Conservation (phyloP, 2,888 invertebrate genomes). For the Thyatira batis region DNA sequence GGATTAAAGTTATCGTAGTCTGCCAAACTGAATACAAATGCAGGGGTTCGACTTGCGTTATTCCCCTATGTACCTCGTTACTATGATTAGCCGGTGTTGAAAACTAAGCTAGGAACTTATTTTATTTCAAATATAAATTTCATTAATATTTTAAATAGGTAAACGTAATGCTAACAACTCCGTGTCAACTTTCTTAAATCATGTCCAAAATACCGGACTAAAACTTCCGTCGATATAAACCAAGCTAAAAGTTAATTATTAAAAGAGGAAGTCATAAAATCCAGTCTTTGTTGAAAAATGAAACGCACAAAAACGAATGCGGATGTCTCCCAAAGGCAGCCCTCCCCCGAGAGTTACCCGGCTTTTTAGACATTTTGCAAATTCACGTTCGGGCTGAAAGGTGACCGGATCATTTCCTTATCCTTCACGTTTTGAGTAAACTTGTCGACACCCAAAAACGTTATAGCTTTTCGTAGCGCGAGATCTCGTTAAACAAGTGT, state of each 20-base stretch:
- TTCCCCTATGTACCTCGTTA: slow-evolving; percentile 49
- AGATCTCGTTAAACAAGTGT: slow-evolving; percentile 57
- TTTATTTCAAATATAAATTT: neutral
- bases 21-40: slow-evolving; percentile 81
- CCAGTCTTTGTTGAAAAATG: slow-evolving; percentile 61
- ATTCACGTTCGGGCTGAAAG: slow-evolving; percentile 54
- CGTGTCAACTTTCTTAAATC: neutral
- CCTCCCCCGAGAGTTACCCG: slow-evolving; percentile 45
- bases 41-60: slow-evolving; percentile 48
- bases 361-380: slow-evolving; percentile 58
- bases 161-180: neutral
- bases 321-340: slow-evolving; percentile 51
- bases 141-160: neutral
- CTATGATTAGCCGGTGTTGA: slow-evolving; percentile 45
- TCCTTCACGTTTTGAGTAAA: slow-evolving; percentile 41
- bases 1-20: slow-evolving; percentile 80
- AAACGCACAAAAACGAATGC: slow-evolving; percentile 64
- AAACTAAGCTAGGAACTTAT: neutral
- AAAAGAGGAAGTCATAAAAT: slow-evolving; percentile 66
- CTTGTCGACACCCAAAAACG: slow-evolving; percentile 29
- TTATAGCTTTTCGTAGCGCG: slow-evolving; percentile 44
- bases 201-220: slow-evolving; percentile 21
- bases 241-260: slow-evolving; percentile 56
- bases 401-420: slow-evolving; percentile 56
- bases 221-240: slow-evolving; percentile 34